Base-by-base conservation (phyloP, 2,797 vertebrate species). In the Hemibagrus guttatus region DNA sequence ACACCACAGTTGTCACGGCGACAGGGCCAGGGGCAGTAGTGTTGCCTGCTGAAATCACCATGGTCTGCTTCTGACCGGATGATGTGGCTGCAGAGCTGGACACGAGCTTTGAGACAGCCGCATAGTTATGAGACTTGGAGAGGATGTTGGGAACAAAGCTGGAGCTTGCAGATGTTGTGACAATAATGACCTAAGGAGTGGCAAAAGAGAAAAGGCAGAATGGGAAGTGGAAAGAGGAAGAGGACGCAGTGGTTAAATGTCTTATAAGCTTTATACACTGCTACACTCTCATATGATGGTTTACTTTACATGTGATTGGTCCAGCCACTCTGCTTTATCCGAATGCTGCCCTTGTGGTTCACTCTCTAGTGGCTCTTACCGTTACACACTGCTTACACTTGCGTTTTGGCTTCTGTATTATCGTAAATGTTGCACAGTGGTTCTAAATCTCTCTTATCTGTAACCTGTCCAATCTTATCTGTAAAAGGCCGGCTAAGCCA, bases 71-170 rank as follows among this genome's bases (percentile, higher is more conserved):
- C 91, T 99, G 98, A 35, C 95, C 97, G 66, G 97, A 94, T 6
- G 96, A 93, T 11, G 96, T 94, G 90, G 98, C 96, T 90, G 98
- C 94, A 21, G 97, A 97, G 0, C 97, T 96, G 85, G 97, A 97
- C 85, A 96, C 96, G 84, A 99, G 96, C 92, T 99, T 99, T 88
- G 98, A 97, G 90, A 98, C 95, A 1, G 96, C 96, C 31, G 96
- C 96, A 66, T 97, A 97, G 94, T 97, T 98, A 90, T 96, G 95
- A 8, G 93, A 99, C 95, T 99, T 99, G 49, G 98, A 99, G 90
- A 99, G 96, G 94, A 99, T 99, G 95, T 99, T 99, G 90, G 98
- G 98, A 76, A 99, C 97, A 71, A 99, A 99, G 87, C 97, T 98
- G 87, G 98, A 99, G 92, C 98, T 98, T n/a, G 98, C 98, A 89